These are phyloP conservation scores for Apamea epomidion DNA, from an alignment of 2,888 invertebrate species.

Conservation along the genomic window DNA sequence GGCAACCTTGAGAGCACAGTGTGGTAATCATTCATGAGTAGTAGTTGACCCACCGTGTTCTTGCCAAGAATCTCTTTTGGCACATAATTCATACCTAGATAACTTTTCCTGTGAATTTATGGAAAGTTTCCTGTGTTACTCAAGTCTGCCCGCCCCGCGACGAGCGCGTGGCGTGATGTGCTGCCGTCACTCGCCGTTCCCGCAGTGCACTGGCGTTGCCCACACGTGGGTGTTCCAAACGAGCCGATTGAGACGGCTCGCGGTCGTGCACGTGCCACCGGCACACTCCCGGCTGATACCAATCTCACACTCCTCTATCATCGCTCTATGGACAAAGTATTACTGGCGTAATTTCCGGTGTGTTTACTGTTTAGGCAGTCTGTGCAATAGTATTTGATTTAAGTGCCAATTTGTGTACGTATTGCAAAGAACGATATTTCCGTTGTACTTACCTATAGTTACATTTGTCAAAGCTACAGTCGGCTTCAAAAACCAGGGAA, in stretches of 20 bases:
- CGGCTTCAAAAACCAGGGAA: background rate
- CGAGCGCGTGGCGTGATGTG: constrained; percentile 13
- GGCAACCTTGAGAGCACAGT: background rate
- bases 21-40: constrained; percentile 2
- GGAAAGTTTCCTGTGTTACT: constrained; percentile 24
- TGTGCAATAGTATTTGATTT: too few species aligned
- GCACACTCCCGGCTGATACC: too few species aligned
- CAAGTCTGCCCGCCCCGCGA: background rate
- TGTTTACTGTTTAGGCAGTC: too few species aligned
- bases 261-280: background rate
- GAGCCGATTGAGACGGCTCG: background rate
- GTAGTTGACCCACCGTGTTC: constrained; percentile 5
- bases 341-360: too few species aligned
- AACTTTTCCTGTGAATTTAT: background rate
- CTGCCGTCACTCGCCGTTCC: background rate
- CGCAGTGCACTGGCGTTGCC: background rate
- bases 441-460: too few species aligned
- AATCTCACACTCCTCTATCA: background rate
- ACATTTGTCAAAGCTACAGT: too few species aligned
- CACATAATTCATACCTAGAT: constrained; percentile 20
- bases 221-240: background rate
- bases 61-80: constrained; percentile 43
- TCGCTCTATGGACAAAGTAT: too few species aligned
- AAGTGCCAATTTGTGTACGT: background rate
- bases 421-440: too few species aligned